Base-by-base conservation (phyloP, 2,797 vertebrate genomes). In the Enteromius thamalakanensis region DNA sequence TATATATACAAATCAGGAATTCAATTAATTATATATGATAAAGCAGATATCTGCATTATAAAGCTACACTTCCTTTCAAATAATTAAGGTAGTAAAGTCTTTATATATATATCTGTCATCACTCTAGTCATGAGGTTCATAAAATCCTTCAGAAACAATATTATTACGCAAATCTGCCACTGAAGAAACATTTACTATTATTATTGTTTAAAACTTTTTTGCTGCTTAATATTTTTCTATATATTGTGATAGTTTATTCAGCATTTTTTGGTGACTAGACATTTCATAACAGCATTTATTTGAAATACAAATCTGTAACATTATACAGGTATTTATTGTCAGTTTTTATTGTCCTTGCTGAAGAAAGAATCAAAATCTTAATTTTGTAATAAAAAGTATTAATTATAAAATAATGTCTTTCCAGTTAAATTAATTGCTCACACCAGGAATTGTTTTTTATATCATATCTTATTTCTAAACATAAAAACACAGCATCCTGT, bases 391-490 rank as follows among this genome's bases (percentile, higher is more conserved):
- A 1, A 55, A 55, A 55, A n/a, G 8, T 55, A n/a, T 55, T 55
- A 55, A 53, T 53, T 21, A 19, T 8, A n/a, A 53, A 21, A 51
- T 15, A 47, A 47, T 55, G 47, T 19, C 2, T 32, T 29, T 62
- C 2, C 12, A 29, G 2, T 15, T 45, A 26, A 49, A 29, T 51
- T 32, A n/a, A 55, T 21, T n/a, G 3, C 53, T 55, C 53, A 10
- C 53, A 10, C 8, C 21, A n/a, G n/a, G n/a, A n/a, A n/a, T n/a
- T n/a, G n/a, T n/a, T n/a, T n/a, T n/a, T n/a, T n/a, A n/a, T n/a
- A n/a, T n/a, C n/a, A n/a, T n/a, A n/a, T n/a, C n/a, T n/a, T n/a
- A 12, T 62, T 34, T 55, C 26, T 34, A 74, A 74, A 53, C 70
- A 21, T 10, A 23, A 47, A 69, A 70, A 69, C 37, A 29, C 17